Evolutionary conservation across 2,888 invertebrate genomes (phyloP).

Genomic region (Elegia similella): DNA sequence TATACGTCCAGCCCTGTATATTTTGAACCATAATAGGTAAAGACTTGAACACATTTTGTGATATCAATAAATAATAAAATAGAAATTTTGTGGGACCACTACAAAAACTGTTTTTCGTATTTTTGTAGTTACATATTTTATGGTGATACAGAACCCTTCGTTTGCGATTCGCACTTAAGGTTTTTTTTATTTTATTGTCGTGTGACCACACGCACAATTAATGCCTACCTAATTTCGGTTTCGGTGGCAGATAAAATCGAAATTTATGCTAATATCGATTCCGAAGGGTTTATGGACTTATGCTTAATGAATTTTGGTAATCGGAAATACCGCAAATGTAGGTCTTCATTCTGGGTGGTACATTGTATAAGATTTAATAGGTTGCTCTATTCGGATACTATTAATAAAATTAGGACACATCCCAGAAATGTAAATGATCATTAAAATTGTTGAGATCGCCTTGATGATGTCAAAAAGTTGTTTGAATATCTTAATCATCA

Average conservation of each 20-base stretch:
- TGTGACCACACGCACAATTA: constrained; percentile 53
- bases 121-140: too few species aligned
- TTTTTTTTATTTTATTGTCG: constrained; percentile 21
- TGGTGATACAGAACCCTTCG: too few species aligned
- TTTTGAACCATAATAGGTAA: too few species aligned
- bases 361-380: constrained; percentile 18
- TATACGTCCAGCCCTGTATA: too few species aligned
- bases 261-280: constrained; percentile 67
- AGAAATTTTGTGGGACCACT: too few species aligned
- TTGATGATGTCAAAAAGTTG: not conserved
- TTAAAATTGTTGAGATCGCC: not conserved
- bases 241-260: constrained; percentile 60
- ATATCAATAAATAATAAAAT: too few species aligned
- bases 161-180: too few species aligned
- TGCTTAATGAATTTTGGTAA: constrained; percentile 61
- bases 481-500: not conserved
- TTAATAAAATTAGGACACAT: constrained; percentile 14
- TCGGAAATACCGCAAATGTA: constrained; percentile 72
- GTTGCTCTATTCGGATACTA: constrained; percentile 3
- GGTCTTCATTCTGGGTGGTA: constrained; percentile 50
- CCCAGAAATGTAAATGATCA: constrained; percentile 13
- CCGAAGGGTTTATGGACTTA: constrained; percentile 47
- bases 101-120: too few species aligned
- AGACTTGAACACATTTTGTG: too few species aligned
- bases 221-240: constrained; percentile 59